Conservation (phyloP, 2,797 vertebrate genomes). For the Oreortyx pictus region DNA sequence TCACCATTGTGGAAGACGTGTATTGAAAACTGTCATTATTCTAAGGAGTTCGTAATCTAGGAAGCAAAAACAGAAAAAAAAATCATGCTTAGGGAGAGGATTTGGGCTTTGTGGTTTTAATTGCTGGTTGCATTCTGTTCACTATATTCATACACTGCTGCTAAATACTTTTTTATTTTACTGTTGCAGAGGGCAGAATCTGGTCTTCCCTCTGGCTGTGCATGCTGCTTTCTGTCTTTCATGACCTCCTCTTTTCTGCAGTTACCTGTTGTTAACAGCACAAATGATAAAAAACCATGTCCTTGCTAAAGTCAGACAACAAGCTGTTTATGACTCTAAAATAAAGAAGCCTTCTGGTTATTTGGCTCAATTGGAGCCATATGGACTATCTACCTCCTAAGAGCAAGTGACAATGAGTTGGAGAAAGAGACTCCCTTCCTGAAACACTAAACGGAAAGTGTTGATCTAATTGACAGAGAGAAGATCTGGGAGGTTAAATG, state of each 20-base stretch:
- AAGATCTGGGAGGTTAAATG: background rate
- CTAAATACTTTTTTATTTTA: background rate
- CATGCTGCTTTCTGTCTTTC: background rate
- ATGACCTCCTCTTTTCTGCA: background rate
- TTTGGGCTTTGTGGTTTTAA: background rate
- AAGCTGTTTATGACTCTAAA: slow-evolving; percentile 58
- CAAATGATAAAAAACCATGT: slow-evolving; percentile 8
- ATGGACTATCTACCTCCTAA: slow-evolving; percentile 40
- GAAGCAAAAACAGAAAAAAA: background rate
- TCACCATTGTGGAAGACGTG: background rate
- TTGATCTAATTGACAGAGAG: background rate
- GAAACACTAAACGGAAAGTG: background rate
- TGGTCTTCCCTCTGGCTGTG: background rate
- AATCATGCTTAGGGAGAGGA: background rate
- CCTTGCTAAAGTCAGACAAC: slow-evolving; percentile 58
- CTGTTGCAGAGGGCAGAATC: background rate
- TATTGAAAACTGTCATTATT: background rate
- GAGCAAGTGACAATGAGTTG: background rate
- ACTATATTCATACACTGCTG: background rate
- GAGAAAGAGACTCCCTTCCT: background rate
- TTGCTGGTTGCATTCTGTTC: background rate
- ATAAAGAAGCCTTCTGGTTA: slow-evolving; percentile 22
- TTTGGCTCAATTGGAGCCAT: slow-evolving; percentile 52
- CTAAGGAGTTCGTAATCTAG: background rate
- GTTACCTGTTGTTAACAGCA: slow-evolving; percentile 11